Conservation (phyloP, 2,113 vertebrate species). For the Tiliqua scincoides region DNA sequence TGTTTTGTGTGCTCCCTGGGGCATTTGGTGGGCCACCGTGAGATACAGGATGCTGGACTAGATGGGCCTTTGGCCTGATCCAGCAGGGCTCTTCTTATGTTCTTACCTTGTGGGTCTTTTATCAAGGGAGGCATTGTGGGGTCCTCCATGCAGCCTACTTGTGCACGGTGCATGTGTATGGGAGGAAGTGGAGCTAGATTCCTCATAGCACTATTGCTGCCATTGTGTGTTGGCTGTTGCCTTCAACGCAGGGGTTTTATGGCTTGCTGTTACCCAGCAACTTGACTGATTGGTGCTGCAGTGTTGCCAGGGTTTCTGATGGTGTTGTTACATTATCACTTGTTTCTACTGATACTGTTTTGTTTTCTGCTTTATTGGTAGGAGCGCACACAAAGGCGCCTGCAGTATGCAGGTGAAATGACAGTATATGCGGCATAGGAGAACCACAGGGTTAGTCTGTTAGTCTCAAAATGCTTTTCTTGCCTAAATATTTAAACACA, state of each 20-base stretch:
- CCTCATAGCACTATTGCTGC: not conserved
- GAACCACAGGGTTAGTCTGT: slow-evolving; percentile 50
- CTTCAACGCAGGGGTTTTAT: not conserved
- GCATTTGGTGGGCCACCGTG: no score
- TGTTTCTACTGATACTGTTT: not conserved
- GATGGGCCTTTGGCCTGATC: no score
- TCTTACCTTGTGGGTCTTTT: not conserved
- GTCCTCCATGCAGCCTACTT: not conserved
- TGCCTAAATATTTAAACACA: slow-evolving; percentile 80
- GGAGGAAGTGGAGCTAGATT: not conserved
- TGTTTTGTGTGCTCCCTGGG: no score
- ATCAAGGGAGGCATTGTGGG: not conserved
- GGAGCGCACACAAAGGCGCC: no score
- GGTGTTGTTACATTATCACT: not conserved
- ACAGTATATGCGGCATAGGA: not conserved
- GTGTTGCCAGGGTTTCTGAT: not conserved
- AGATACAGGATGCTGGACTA: no score
- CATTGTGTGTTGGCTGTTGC: not conserved
- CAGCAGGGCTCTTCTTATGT: no score
- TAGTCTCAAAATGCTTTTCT: slow-evolving; percentile 69
- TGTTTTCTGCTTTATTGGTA: not conserved
- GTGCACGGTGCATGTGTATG: not conserved
- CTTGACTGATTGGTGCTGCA: not conserved
- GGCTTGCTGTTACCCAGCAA: not conserved
- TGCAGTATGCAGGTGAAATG: no score